phyloP scores from a whole-genome alignment of 2,797 vertebrate genomes.

The Threskiornis aethiopicus region DNA sequence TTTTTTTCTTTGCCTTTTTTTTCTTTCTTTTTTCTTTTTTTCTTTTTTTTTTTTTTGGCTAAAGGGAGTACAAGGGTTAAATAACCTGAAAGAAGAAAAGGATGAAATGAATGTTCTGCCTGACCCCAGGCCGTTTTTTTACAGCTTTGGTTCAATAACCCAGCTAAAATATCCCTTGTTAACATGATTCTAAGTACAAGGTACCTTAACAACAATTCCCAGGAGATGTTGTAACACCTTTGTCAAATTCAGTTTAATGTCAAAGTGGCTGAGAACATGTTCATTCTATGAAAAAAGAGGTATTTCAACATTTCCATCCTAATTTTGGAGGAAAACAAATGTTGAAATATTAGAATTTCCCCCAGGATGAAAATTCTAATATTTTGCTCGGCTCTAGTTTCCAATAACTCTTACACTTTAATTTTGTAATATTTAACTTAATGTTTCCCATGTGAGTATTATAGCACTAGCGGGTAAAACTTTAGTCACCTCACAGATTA shows the following conservation, averaged over 20 bases:
- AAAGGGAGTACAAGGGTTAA: not conserved
- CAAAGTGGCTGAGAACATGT: conserved; percentile 11
- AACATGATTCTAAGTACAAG: conserved; percentile 31
- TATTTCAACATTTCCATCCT: conserved; percentile 54
- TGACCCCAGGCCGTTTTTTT: conserved; percentile 16
- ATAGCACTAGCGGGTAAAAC: conserved; percentile 41
- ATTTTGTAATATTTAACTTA: conserved; percentile 66
- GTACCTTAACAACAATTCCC: conserved; percentile 31
- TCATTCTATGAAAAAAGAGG: conserved; percentile 20
- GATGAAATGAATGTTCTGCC: not conserved
- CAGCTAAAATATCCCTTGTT: conserved; percentile 48
- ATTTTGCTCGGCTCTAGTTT: conserved; percentile 51
- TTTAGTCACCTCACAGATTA: conserved; percentile 66
- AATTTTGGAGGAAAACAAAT: conserved; percentile 63
- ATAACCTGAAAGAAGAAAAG: not conserved
- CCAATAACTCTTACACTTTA: conserved; percentile 67
- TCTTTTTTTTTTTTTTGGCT: not conserved
- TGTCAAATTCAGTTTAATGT: conserved; percentile 42
- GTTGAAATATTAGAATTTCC: conserved; percentile 63
- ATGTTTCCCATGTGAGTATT: conserved; percentile 66
- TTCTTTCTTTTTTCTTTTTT: not conserved
- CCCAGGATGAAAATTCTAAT: conserved; percentile 61
- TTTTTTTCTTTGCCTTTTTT: not conserved
- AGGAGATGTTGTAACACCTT: conserved; percentile 33
- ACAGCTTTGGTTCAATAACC: conserved; percentile 33